Conservation (phyloP, 2,113 vertebrate genomes). For the Podarcis cretensis region DNA sequence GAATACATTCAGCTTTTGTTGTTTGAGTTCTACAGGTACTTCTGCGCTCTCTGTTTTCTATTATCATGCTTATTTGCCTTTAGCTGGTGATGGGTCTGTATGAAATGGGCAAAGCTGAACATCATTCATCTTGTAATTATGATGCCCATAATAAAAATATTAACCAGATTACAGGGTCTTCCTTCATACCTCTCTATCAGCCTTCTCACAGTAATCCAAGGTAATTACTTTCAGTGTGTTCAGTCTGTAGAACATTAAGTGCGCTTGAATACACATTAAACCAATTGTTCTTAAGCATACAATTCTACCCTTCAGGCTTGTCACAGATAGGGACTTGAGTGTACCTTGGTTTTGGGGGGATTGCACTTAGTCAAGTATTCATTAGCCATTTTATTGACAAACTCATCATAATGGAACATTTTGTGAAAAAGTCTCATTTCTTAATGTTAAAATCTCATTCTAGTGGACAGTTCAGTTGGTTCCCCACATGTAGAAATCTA, state of each 20-base stretch:
- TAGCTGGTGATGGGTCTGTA: neutral
- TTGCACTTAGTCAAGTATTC: neutral
- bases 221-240: neutral
- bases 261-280: constrained; percentile 1
- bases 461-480: neutral
- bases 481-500: neutral
- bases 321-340: neutral
- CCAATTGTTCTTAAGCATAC: neutral
- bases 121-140: neutral
- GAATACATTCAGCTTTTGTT: constrained; percentile 3
- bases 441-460: neutral
- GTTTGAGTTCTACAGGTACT: neutral
- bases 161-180: neutral
- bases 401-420: neutral
- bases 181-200: neutral
- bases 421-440: neutral
- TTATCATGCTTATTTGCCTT: constrained; percentile 8
- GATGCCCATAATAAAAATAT: neutral
- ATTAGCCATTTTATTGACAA: neutral
- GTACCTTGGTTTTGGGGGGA: neutral
- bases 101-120: neutral
- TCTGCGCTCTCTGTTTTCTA: constrained; percentile 1
- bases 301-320: neutral
- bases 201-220: neutral
- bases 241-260: neutral